Evolutionary conservation across 1,140 invertebrate species (phyloP).

Genomic region (Gryllus bimaculatus): DNA sequence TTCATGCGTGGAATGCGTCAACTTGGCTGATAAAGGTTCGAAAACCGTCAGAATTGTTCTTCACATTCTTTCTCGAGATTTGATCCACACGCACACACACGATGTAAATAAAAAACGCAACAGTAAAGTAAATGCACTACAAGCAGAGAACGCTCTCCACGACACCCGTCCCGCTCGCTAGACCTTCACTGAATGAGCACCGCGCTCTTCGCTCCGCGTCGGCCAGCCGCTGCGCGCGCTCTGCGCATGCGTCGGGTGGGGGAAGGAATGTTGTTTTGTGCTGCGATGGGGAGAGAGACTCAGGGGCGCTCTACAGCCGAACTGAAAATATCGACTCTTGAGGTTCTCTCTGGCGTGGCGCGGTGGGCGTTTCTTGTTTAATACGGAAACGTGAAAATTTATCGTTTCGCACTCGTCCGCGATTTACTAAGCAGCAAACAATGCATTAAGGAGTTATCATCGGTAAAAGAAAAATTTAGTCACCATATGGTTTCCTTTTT

Average conservation of each 20-base stretch:
- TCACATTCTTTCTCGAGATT: not conserved
- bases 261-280: constrained; percentile 4
- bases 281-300: not conserved
- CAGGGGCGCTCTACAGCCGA: not conserved
- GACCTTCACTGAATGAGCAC: not conserved
- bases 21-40: no score
- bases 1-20: not conserved
- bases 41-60: not conserved
- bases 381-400: not conserved
- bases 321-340: not conserved
- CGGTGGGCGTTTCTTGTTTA: not conserved
- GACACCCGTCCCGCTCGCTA: not conserved
- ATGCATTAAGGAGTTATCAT: no score
- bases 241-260: not conserved
- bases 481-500: no score
- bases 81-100: not conserved
- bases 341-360: not conserved
- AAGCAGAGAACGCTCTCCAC: constrained; percentile 11
- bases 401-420: no score
- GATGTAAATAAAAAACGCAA: constrained; percentile 7
- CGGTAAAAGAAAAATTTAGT: no score
- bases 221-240: not conserved
- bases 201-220: not conserved
- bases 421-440: no score
- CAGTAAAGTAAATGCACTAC: constrained; percentile 12